These are phyloP conservation scores for Urocolius indicus DNA, from an alignment of 2,113 vertebrate genomes.

Conservation along the genomic window DNA sequence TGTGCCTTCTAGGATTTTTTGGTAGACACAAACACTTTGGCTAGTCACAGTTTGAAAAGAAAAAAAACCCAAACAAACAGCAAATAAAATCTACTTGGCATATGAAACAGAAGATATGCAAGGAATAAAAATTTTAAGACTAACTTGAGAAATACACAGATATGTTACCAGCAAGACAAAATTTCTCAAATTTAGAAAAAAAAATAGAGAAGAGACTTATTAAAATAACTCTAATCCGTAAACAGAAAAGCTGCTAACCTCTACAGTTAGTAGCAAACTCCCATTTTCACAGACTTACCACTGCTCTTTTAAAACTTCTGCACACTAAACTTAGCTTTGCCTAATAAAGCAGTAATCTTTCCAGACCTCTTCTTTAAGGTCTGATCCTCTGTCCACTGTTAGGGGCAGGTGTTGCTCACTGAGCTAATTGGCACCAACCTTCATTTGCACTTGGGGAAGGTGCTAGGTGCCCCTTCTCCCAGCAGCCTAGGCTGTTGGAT, in stretches of 20 bases:
- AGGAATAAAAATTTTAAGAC: background rate
- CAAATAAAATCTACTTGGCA: background rate
- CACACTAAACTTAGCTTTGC: background rate
- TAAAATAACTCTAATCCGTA: background rate
- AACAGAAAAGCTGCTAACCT: background rate
- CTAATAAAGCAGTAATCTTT: accelerated
- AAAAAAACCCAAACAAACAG: background rate
- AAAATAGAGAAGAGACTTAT: background rate
- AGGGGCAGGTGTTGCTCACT: background rate
- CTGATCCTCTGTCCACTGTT: background rate
- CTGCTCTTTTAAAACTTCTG: background rate
- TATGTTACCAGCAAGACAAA: background rate
- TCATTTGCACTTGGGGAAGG: background rate
- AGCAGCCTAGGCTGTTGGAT: background rate
- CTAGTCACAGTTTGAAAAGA: background rate
- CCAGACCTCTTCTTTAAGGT: background rate
- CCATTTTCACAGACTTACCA: background rate
- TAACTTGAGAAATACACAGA: background rate
- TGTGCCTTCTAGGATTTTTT: background rate
- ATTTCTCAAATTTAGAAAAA: background rate
- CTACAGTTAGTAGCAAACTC: background rate
- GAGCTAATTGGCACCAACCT: background rate
- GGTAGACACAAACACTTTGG: background rate
- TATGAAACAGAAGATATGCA: background rate
- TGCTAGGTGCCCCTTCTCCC: background rate